These are phyloP conservation scores for Syngnathoides biaculeatus DNA, from an alignment of 2,113 vertebrate genomes.

Conservation along the genomic window DNA sequence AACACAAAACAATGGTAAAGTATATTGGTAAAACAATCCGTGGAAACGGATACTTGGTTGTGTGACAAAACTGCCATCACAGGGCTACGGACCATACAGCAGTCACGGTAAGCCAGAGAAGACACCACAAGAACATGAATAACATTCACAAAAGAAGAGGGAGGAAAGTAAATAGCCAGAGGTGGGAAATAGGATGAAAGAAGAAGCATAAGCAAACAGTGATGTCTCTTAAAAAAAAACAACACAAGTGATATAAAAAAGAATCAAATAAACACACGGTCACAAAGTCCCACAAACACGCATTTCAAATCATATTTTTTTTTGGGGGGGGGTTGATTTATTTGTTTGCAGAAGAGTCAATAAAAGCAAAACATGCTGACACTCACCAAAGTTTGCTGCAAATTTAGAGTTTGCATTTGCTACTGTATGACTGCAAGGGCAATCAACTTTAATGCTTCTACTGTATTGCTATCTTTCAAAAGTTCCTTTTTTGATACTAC, in stretches of 20 bases:
- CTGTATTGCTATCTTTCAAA: too few relatives aligned
- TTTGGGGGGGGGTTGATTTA: not conserved
- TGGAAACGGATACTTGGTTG: not conserved
- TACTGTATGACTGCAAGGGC: too few relatives aligned
- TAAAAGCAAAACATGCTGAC: too few relatives aligned
- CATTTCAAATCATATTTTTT: slow-evolving; percentile 10
- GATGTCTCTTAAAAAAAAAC: not conserved
- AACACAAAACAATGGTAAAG: not conserved
- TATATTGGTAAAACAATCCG: not conserved
- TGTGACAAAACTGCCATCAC: not conserved
- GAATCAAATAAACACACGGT: slow-evolving; percentile 26
- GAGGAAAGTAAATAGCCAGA: slow-evolving; percentile 16
- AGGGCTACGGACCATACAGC: slow-evolving; percentile 3
- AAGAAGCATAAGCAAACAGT: slow-evolving; percentile 33
- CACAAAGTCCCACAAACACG: not conserved
- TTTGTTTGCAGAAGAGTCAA: too few relatives aligned
- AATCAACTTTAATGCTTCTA: too few relatives aligned
- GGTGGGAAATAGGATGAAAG: slow-evolving; percentile 21
- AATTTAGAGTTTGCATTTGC: not conserved
- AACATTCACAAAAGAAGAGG: slow-evolving; percentile 24
- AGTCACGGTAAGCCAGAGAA: slow-evolving; percentile 17
- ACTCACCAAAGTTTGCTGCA: too few relatives aligned
- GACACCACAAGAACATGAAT: slow-evolving; percentile 16
- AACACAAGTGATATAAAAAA: not conserved
- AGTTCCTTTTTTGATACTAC: too few relatives aligned